phyloP scores from a whole-genome alignment of 2,888 invertebrate species.

The Athripsodes cinereus region DNA sequence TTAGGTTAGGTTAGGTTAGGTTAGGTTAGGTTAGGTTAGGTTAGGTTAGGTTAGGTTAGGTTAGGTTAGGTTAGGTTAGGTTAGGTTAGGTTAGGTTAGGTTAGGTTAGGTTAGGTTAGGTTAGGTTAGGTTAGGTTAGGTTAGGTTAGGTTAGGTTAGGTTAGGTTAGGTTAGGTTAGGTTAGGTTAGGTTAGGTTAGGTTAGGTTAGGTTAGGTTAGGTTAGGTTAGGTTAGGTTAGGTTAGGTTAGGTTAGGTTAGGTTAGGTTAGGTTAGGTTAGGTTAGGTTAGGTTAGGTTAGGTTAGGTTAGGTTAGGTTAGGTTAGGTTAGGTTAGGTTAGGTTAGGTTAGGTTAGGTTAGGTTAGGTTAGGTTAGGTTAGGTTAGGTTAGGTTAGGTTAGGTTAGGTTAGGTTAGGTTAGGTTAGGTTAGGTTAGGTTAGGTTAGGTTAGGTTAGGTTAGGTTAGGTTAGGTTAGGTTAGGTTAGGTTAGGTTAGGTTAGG shows the following conservation, averaged over 20 bases:
- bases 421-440: slow-evolving; percentile 23
- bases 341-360: slow-evolving; percentile 27
- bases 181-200: slow-evolving; percentile 26
- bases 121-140: slow-evolving; percentile 22
- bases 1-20: slow-evolving; percentile 19
- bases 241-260: slow-evolving; percentile 27
- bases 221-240: slow-evolving; percentile 26
- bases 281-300: slow-evolving; percentile 26
- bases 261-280: slow-evolving; percentile 23
- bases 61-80: slow-evolving; percentile 23
- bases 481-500: slow-evolving; percentile 20
- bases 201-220: slow-evolving; percentile 26
- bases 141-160: slow-evolving; percentile 25
- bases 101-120: slow-evolving; percentile 18
- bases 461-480: slow-evolving; percentile 19
- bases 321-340: slow-evolving; percentile 26
- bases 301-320: slow-evolving; percentile 27
- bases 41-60: slow-evolving; percentile 19
- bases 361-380: slow-evolving; percentile 27
- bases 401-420: slow-evolving; percentile 27
- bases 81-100: slow-evolving; percentile 23
- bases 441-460: slow-evolving; percentile 19
- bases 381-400: slow-evolving; percentile 27
- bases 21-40: slow-evolving; percentile 19
- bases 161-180: slow-evolving; percentile 27